Base-by-base conservation (phyloP, 2,888 invertebrate species). In the Rhingia rostrata region DNA sequence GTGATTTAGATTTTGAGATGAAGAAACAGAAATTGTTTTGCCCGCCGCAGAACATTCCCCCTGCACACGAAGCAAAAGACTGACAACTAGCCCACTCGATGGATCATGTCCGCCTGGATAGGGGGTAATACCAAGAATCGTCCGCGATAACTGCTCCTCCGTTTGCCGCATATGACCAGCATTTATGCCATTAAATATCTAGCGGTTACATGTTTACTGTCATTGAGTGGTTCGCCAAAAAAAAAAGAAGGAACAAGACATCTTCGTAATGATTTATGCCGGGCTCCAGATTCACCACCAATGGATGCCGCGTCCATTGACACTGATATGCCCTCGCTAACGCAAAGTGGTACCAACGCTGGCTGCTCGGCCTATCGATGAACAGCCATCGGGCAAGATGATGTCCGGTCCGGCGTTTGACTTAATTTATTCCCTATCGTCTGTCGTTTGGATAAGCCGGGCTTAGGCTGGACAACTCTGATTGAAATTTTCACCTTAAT, bases 151-250 rank as follows among this genome's bases (percentile, higher is more conserved):
- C 73, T 61, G 9, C 12, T 22, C 37, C 30, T 37, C 2, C 5
- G 35, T 2, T 60, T 32, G 70, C 56, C 56, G 47, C 66, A 70
- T 78, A 64, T 73, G 73, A 78, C 83, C 83, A 73, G 83, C 83
- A 83, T 83, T 83, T 83, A 74, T 83, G 83, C 83, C 83, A 83
- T 83, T 83, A 83, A 83, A 74, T 67, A 83, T 83, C 78, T 74
- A 79, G 67, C 72, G 45, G 78, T 69, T 78, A 83, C 83, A 73
- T 83, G 83, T 83, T 83, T 69, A 78, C 83, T 83, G 83, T 83
- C 83, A 83, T 78, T 64, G 78, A 63, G 30, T n/a, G 45, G 70
- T 45, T 58, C 33, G 37, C 53, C 41, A n/a, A 54, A 73, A 69
- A 43, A 61, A 66, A 67, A 58, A 12, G 39, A 61, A 30, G 4